Evolutionary conservation across 2,113 vertebrate species (phyloP).

Genomic region (Hippolais icterina): DNA sequence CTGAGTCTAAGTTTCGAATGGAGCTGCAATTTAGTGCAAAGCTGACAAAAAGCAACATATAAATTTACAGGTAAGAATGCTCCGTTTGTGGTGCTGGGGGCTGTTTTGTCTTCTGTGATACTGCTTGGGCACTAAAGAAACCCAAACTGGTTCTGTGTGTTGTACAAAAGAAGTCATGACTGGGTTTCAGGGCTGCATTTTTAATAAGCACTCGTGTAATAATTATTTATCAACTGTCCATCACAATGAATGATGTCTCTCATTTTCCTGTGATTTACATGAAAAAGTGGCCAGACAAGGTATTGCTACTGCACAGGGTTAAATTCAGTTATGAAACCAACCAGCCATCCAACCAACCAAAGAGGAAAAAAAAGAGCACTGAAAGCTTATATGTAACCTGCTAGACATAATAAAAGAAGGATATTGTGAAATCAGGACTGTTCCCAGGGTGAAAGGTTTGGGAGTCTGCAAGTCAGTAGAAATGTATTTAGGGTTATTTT

Average conservation of each 20-base stretch:
- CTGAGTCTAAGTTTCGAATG: background rate
- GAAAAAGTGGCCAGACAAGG: background rate
- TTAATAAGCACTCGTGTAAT: fast-evolving
- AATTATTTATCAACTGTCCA: background rate
- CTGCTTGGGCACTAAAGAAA: background rate
- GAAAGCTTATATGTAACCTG: background rate
- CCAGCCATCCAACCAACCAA: background rate
- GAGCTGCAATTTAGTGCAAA: background rate
- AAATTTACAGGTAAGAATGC: background rate
- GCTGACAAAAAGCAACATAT: background rate
- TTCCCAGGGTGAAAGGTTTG: background rate
- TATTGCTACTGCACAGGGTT: background rate
- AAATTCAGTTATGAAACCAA: background rate
- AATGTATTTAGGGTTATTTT: background rate
- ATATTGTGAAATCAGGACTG: background rate
- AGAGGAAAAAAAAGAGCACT: background rate
- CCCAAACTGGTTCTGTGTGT: background rate
- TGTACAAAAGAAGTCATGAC: background rate
- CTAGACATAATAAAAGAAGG: background rate
- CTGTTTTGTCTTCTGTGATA: background rate
- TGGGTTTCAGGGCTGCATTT: background rate
- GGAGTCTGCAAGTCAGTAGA: background rate
- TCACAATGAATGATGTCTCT: background rate
- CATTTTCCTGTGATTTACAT: background rate
- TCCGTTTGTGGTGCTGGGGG: background rate